Base-by-base conservation (phyloP, 2,113 vertebrate genomes). In the Anarrhichthys ocellatus region DNA sequence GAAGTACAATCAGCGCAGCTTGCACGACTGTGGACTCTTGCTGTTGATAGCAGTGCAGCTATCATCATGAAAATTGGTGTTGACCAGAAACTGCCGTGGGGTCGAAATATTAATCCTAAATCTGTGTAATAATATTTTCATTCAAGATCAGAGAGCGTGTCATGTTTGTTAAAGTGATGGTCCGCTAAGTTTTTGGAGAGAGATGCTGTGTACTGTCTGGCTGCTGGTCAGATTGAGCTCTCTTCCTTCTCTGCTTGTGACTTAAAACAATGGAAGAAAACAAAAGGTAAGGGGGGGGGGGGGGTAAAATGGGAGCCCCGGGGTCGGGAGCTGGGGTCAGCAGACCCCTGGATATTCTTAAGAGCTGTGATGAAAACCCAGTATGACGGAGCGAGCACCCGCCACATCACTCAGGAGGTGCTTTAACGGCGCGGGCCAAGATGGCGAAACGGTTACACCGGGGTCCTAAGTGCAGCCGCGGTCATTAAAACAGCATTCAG, bases 401-500 rank as follows among this genome's bases (percentile, higher is more conserved):
- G 52, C 82, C 80, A 74, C 88, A 91, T 93, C 88, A 83, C 91
- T 92, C 90, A 63, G 80, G 83, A 93, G 91, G 91, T 86, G 83
- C 80, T 87, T 91, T 91, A 89, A 90, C 74, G 27, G 85, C 81
- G 8, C 11, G 27, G 79, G 88, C 58, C 79, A 78, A 77, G 83
- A 89, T 83, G 87, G 87, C 48, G 77, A 83, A 90, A 78, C 52
- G 46, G 83, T 88, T 80, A 81, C 15, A 24, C 73, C 1, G 84
- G 77, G 81, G 85, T 84, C 84, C 44, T 87, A 83, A 88, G 89
- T 90, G 81, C 86, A 91, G 83, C 75, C 80, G 78, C 27, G 59
- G 80, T 87, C 93, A 90, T 94, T 94, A 93, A 91, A 92, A 90
- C 70, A 78, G 80, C 84, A 84, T 88, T 90, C 85, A 74, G 76